phyloP scores from a whole-genome alignment of 2,113 vertebrate genomes.

The Panurus biarmicus region DNA sequence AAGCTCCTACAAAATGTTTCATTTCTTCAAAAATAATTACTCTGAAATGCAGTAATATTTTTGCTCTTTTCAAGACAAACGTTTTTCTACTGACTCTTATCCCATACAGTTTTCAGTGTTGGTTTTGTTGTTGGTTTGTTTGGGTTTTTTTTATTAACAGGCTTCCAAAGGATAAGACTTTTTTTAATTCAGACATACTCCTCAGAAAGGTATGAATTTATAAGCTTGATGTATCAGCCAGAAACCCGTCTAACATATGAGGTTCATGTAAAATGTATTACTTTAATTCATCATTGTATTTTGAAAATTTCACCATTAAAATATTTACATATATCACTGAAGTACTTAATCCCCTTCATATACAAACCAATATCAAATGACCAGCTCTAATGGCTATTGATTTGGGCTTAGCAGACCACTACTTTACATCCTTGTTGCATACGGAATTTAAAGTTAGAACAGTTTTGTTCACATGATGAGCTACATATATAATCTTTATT shows the following conservation, averaged over 20 bases:
- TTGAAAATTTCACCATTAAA: not conserved
- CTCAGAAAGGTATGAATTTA: not conserved
- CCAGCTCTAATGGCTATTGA: not conserved
- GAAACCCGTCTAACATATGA: not conserved
- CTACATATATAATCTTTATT: not conserved
- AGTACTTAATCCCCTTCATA: not conserved
- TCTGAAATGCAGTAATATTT: not conserved
- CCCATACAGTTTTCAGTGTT: not conserved
- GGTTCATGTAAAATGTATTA: not conserved
- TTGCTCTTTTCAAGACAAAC: not conserved
- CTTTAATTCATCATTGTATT: not conserved
- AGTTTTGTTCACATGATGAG: not conserved
- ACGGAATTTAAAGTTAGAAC: not conserved
- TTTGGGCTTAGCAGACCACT: not conserved
- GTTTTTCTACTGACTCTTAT: not conserved
- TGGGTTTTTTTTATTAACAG: not conserved
- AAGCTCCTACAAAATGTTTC: not conserved
- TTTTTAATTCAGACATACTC: not conserved
- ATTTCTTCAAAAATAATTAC: not conserved
- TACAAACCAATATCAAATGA: not conserved
- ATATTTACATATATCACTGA: not conserved
- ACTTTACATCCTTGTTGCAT: not conserved
- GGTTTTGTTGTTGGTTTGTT: not conserved
- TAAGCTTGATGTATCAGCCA: not conserved
- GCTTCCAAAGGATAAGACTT: not conserved